Base-by-base conservation (phyloP, 2,888 invertebrate genomes). In the Bedellia somnulentella region DNA sequence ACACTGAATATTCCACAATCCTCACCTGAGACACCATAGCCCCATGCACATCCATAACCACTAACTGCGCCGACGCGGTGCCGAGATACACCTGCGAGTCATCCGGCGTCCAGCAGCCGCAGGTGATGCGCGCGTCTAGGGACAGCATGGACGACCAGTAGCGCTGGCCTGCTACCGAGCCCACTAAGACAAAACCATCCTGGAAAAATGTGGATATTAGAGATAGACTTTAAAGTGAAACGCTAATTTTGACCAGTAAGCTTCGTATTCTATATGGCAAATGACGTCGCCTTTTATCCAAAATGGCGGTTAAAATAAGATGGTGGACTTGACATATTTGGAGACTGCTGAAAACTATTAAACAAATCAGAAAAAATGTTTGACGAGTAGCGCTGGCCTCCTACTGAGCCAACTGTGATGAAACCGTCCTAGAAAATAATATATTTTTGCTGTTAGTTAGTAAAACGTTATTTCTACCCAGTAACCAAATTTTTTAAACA, bases 81-180 rank as follows among this genome's bases (percentile, higher is more conserved):
- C 96, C 96, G 52, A 97, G 93, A 71, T 96, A 93, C 30, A 97
- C 96, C 78, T 95, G 93, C 53, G 92, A 90, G 61, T 97, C 97
- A 53, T 96, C 95, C 0, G 97, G 97, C 8, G 95, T 93, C 97
- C 98, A 99, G 50, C 94, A 91, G 24, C 97, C 98, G 58, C 95
- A 95, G 1, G 93, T 93, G 47, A 98, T 95, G 32, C 89, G 87
- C 11, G 93, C 89, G 55, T 95, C 94, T 41, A 96, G 79, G 47
- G 96, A 94, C 37, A 97, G 71, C 93, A 95, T 93, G 27, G 94
- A 93, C 1, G 97, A 97, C 98, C 98, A 98, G 67, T 96, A 96
- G 5, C 98, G 81, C 62, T 97, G 97, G 0, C 97, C 97, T 1
- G 93, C 93, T 37, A 96, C 97, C 1, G 95, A 96, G 1, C 96